Percentiles rank a stretch among this genome's conserved stretches.
These are phyloP conservation scores for Donacobius atricapilla DNA, from an alignment of 2,113 vertebrate genomes.

Conservation along the genomic window DNA sequence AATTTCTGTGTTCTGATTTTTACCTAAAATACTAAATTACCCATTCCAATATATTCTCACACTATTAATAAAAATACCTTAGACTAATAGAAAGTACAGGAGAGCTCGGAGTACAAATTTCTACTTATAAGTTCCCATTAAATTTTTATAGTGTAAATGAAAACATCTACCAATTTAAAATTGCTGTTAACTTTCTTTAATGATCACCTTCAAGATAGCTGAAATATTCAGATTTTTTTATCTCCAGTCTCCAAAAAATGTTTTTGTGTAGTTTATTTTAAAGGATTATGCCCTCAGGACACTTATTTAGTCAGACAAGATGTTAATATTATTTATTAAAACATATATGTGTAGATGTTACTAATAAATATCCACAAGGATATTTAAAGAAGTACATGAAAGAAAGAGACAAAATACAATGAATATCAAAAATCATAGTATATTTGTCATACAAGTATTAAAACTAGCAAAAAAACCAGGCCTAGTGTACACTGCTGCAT, in stretches of 20 bases:
- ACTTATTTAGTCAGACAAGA: not conserved
- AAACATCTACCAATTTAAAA: not conserved
- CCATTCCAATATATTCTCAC: not conserved
- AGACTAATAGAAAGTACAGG: not conserved
- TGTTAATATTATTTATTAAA: not conserved
- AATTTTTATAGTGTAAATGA: not conserved
- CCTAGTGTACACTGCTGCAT: not conserved
- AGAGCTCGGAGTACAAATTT: not conserved
- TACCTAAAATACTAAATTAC: not conserved
- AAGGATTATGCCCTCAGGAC: not conserved
- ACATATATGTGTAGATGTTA: not conserved
- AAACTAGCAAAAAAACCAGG: not conserved
- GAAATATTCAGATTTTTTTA: not conserved
- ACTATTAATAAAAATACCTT: not conserved
- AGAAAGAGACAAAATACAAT: not conserved
- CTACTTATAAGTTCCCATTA: not conserved
- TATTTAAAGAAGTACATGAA: not conserved
- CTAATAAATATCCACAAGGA: not conserved
- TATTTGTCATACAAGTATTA: not conserved
- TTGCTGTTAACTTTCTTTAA: not conserved
- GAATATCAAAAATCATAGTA: fast-evolving
- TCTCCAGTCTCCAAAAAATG: not conserved
- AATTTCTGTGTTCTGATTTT: not conserved
- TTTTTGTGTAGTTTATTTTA: not conserved
- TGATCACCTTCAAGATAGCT: not conserved